phyloP scores from a whole-genome alignment of 2,113 vertebrate species.

The Notothenia coriiceps region DNA sequence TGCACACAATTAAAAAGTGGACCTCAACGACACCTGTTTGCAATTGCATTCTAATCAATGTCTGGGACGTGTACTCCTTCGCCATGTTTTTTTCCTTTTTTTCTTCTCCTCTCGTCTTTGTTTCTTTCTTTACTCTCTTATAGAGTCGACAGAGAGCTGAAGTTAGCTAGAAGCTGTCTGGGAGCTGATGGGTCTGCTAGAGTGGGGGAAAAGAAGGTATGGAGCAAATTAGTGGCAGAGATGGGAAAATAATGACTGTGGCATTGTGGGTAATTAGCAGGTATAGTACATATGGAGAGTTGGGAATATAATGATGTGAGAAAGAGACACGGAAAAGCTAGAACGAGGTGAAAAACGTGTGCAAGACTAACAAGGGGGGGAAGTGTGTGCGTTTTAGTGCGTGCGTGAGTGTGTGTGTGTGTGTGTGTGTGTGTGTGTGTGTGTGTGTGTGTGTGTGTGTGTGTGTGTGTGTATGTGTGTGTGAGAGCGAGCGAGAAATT shows the following conservation, averaged over 20 bases:
- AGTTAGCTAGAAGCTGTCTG: conserved; percentile 77
- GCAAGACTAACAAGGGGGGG: conserved; percentile 67
- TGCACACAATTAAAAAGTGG: conserved; percentile 67
- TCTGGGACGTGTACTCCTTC: conserved; percentile 58
- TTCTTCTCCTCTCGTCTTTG: conserved; percentile 40
- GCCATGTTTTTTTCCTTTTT: conserved; percentile 39
- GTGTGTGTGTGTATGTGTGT: neutral
- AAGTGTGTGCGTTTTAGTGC: neutral
- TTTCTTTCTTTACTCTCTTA: conserved; percentile 49
- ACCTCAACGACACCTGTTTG: conserved; percentile 70
- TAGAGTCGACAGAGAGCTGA: conserved; percentile 74
- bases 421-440: neutral
- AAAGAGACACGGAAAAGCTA: conserved; percentile 69
- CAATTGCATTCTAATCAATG: conserved; percentile 76
- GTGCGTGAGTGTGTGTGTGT: conserved; percentile 6
- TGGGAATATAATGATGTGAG: conserved; percentile 81
- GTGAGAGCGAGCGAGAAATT: conserved; percentile 13
- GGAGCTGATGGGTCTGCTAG: conserved; percentile 66
- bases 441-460: conserved; percentile 6
- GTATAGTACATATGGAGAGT: conserved; percentile 79
- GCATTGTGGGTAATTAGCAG: conserved; percentile 84
- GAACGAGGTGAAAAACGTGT: conserved; percentile 76
- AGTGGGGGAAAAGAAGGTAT: conserved; percentile 66
- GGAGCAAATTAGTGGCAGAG: conserved; percentile 79
- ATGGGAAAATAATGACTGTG: conserved; percentile 83